Evolutionary conservation across 2,797 vertebrate genomes (phyloP).

Genomic region (Toxotes lorentzi): DNA sequence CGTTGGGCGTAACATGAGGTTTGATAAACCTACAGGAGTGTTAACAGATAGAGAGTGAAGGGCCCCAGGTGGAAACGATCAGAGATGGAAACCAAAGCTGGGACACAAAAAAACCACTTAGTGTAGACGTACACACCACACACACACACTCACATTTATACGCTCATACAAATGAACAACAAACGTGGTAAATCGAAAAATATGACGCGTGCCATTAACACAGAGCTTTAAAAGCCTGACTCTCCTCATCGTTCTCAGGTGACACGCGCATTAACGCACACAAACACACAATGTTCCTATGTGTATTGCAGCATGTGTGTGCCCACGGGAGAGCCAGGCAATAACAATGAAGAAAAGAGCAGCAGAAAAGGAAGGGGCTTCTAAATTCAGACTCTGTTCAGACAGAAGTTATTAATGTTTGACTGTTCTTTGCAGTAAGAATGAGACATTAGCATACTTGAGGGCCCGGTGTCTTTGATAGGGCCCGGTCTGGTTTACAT

Average conservation of each 20-base stretch:
- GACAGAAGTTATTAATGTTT: conserved; percentile 35
- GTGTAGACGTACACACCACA: conserved; percentile 10
- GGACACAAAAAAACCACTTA: conserved; percentile 13
- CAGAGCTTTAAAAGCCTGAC: not conserved
- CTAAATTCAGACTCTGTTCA: conserved; percentile 12
- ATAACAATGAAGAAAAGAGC: conserved; percentile 9
- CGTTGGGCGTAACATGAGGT: not conserved
- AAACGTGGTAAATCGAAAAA: not conserved
- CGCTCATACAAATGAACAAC: not conserved
- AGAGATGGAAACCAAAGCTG: conserved; percentile 28
- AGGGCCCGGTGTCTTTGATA: conserved; percentile 26
- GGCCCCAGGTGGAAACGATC: conserved; percentile 33
- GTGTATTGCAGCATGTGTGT: not conserved
- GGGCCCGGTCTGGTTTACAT: conserved; percentile 33
- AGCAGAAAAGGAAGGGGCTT: not conserved
- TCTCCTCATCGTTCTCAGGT: not conserved
- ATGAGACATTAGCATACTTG: conserved; percentile 27
- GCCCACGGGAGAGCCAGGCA: not conserved
- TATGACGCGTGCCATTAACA: not conserved
- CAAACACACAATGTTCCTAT: not conserved
- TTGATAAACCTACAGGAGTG: conserved; percentile 21
- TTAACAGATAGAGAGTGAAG: conserved; percentile 1
- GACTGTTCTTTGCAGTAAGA: conserved; percentile 21
- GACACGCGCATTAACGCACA: not conserved
- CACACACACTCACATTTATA: conserved; percentile 10